Base-by-base conservation (phyloP, 2,888 invertebrate species). In the Palloptera scutellata region DNA sequence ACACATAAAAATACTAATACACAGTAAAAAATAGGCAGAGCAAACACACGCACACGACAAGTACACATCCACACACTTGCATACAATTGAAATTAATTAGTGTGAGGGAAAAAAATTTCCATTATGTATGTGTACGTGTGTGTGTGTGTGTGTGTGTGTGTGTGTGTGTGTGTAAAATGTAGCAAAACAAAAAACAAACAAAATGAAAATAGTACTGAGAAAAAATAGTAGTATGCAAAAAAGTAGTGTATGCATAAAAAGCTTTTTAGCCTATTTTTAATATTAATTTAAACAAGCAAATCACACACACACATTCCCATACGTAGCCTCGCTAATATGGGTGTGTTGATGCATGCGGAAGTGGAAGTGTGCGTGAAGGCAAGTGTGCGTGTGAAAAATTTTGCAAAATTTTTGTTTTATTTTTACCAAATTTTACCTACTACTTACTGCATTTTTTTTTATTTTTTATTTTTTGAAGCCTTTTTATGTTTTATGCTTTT, bases 211-310 rank as follows among this genome's bases (percentile, higher is more conserved):
- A n/a, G n/a, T n/a, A n/a, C n/a, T n/a, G n/a, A n/a, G n/a, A n/a
- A n/a, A n/a, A n/a, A n/a, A n/a, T n/a, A n/a, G n/a, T n/a, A n/a
- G n/a, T n/a, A n/a, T n/a, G n/a, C n/a, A n/a, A 30, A 30, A 30
- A 30, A 2, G 30, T 30, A 30, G 3, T 30, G 30, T 30, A 30
- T 30, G 30, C 30, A 78, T 66, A 60, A 61, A 60, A 60, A 77
- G 76, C 79, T 81, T 81, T 81, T 80, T 81, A 79, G 80, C 79
- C 81, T 81, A 81, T 81, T 81, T 81, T 81, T 78, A 79, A 78
- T 81, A 80, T 81, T 81, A 81, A 81, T 30, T 30, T 4, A 30
- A 30, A 30, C 30, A 30, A 30, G 30, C 2, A 6, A 30, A 30
- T 30, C 30, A 30, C 6, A 30, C 30, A 30, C 6, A 30, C 30